Conservation (phyloP, 2,113 vertebrate species). For the Ginglymostoma cirratum region DNA sequence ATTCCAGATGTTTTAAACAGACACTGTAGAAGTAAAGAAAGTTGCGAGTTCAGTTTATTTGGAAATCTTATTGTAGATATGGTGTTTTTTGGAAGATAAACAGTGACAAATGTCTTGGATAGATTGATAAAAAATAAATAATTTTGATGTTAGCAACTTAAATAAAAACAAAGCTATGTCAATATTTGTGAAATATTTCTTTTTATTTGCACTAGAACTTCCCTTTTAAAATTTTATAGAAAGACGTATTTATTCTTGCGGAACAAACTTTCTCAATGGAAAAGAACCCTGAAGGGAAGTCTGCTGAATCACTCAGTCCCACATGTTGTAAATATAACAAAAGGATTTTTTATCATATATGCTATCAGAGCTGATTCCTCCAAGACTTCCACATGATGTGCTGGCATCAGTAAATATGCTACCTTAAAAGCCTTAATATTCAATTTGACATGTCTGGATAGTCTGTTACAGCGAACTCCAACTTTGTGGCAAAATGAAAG, state of each 20-base stretch:
- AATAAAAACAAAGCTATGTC: not conserved
- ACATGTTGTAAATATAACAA: not conserved
- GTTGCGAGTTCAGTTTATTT: not conserved
- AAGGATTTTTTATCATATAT: not conserved
- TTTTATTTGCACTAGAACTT: not conserved
- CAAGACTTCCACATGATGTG: not conserved
- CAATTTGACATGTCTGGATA: no score
- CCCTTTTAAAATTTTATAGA: not conserved
- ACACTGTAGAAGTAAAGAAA: not conserved
- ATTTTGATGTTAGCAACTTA: not conserved
- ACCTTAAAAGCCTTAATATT: no score
- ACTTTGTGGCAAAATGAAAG: no score
- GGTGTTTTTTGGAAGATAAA: not conserved
- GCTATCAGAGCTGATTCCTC: not conserved
- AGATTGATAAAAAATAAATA: not conserved
- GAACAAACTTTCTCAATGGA: not conserved
- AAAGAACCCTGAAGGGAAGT: not conserved
- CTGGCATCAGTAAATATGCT: no score
- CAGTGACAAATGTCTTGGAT: not conserved
- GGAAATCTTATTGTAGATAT: not conserved
- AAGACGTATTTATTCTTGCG: not conserved
- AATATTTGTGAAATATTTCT: not conserved
- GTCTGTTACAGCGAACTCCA: no score
- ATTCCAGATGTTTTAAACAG: not conserved
- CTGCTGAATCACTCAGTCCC: not conserved